Evolutionary conservation across 1,140 invertebrate genomes (phyloP), one percentile per base, ranked within the genome.

Genomic region (Pachypsylla venusta): DNA sequence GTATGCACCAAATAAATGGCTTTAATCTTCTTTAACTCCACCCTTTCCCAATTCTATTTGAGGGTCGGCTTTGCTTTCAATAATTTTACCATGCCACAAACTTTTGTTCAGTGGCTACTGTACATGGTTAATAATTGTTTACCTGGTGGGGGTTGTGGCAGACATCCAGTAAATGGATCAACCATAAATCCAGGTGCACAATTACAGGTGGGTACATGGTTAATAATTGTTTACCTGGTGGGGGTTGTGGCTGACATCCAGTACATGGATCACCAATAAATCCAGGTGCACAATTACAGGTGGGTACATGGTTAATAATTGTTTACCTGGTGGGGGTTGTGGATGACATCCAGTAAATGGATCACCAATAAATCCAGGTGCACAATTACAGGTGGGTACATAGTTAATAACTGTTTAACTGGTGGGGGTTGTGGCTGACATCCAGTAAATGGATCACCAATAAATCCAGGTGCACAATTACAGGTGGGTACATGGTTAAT

Each of bases 401-500:
- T 83, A 79, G 67, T 82, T 82, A 14, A 79, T 71, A 1, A 82
- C 79, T 0, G 74, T 66, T n/a, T n/a, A 59, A 54, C 63, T 54
- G 56, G 55, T 54, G 63, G 62, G 42, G 64, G 65, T 53, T 60
- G 60, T 28, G 48, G 62, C 16, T 60, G 58, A 22, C 77, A 76
- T 16, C 66, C 59, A n/a, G 66, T 66, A 58, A 75, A 74, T 26
- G 77, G 76, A 69, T 78, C 72, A 14, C 77, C 74, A 54, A 70
- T 67, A 63, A 68, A 72, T 48, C 75, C 70, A 65, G 54, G 62
- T 16, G 68, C 57, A 65, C 83, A 85, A 22, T 76, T 78, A 64
- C 83, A 85, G 5, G 77, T 77, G 1, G 81, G 78, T 35, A 78
- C 77, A 60, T 83, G 79, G 67, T 82, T 82, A 14, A 79, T 71